phyloP scores from a whole-genome alignment of 2,113 vertebrate genomes.

The Psittacus erithacus region DNA sequence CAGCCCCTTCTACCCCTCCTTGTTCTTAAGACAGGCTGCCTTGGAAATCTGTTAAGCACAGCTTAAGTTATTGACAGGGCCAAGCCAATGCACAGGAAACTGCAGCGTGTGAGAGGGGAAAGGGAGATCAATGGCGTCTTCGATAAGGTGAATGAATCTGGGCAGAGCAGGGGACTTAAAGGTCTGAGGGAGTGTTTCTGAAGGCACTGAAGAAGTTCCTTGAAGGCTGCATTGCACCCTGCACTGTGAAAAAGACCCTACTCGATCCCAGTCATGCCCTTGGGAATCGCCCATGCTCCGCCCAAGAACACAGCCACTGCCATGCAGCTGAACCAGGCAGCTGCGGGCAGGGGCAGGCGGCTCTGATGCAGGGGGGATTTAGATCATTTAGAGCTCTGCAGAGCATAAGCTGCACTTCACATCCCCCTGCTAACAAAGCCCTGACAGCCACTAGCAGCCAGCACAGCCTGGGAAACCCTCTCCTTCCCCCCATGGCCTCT shows the following conservation, averaged over 20 bases:
- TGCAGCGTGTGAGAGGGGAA: accelerated
- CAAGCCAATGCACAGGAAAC: accelerated
- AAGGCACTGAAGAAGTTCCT: not conserved
- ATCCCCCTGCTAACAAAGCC: not conserved
- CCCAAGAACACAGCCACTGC: accelerated
- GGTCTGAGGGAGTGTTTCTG: not conserved
- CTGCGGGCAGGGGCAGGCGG: not conserved
- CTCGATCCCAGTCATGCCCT: accelerated
- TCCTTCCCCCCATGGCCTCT: not conserved
- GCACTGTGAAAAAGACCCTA: not conserved
- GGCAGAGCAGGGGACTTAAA: not conserved
- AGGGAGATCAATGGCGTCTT: accelerated
- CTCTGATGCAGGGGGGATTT: not conserved
- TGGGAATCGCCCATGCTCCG: accelerated
- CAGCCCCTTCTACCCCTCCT: accelerated
- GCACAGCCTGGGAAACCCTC: not conserved
- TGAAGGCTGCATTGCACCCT: accelerated
- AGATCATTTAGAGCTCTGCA: not conserved
- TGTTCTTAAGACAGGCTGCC: not conserved
- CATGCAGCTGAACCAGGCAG: not conserved
- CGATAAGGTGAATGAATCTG: not conserved
- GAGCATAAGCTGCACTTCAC: not conserved
- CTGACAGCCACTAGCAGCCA: not conserved
- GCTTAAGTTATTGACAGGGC: not conserved
- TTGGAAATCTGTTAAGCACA: not conserved